A percentile compares a stretch with the other conserved stretches of the same genome.
phyloP scores from a whole-genome alignment of 1,140 invertebrate species.

The Ctenoplectra terminalis region DNA sequence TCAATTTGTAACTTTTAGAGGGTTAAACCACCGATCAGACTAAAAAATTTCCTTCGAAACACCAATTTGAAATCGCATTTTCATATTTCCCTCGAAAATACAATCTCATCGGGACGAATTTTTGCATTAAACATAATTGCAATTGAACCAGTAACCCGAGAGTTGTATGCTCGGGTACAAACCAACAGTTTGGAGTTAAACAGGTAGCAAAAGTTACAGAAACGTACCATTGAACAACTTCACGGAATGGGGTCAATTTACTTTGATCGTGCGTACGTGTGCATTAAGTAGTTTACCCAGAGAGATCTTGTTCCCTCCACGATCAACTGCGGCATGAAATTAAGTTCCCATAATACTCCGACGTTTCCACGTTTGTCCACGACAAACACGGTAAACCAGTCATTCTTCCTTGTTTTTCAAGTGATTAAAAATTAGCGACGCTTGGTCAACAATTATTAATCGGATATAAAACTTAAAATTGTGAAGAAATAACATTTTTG shows the following conservation, averaged over 20 bases:
- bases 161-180: background rate
- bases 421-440: too few species aligned
- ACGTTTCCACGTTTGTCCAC: background rate
- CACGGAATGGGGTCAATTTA: constrained; percentile 24
- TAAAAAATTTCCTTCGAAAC: too few species aligned
- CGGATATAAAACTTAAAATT: too few species aligned
- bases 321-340: constrained; percentile 2
- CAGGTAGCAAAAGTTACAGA: constrained; percentile 15
- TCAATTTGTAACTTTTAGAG: too few species aligned
- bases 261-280: constrained; percentile 31
- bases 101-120: background rate
- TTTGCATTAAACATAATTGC: background rate
- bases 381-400: background rate
- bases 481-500: too few species aligned
- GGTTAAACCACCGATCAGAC: too few species aligned
- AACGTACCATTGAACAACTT: constrained; percentile 17
- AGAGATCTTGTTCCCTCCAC: constrained; percentile 4
- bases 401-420: too few species aligned
- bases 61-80: too few species aligned
- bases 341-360: constrained; percentile 21
- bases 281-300: constrained; percentile 28
- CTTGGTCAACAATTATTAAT: too few species aligned
- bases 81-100: too few species aligned
- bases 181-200: constrained; percentile 6
- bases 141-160: background rate